phyloP scores from a whole-genome alignment of 1,140 invertebrate genomes.

The Mya arenaria region DNA sequence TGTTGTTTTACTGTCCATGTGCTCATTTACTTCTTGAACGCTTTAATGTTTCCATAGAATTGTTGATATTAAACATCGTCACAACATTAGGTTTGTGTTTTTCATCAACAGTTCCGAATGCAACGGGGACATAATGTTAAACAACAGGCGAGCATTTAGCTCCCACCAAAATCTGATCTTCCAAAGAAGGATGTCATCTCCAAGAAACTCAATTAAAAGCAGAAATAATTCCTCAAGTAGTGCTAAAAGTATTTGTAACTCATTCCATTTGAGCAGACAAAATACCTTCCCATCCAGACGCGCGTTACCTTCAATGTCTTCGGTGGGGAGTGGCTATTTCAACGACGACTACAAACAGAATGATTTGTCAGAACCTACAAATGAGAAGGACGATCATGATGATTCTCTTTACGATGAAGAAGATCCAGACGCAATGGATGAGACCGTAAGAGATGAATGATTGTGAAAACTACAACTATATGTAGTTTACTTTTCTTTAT shows the following conservation, averaged over 20 bases:
- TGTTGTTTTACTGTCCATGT: too few relatives aligned
- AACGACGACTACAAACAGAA: constrained; percentile 81
- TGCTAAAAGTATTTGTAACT: constrained; percentile 74
- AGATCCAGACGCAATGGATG: constrained; percentile 81
- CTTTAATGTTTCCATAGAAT: too few relatives aligned
- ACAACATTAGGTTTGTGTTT: constrained; percentile 41
- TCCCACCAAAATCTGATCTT: constrained; percentile 83
- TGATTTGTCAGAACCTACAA: constrained; percentile 71
- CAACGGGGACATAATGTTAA: constrained; percentile 85
- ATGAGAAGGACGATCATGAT: constrained; percentile 54
- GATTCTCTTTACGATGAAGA: constrained; percentile 68
- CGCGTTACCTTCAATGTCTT: constrained; percentile 71
- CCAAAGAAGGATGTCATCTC: constrained; percentile 79
- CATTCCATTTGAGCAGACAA: constrained; percentile 77
- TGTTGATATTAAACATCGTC: too few relatives aligned
- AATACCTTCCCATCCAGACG: constrained; percentile 77
- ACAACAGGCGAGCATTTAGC: constrained; percentile 81
- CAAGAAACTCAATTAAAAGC: constrained; percentile 87
- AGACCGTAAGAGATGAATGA: too few relatives aligned
- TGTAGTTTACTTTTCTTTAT: too few relatives aligned
- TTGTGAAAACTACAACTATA: too few relatives aligned
- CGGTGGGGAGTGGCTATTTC: constrained; percentile 70
- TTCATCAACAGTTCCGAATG: constrained; percentile 83
- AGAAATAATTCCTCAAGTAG: constrained; percentile 78
- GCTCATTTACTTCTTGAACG: too few relatives aligned